Conservation (phyloP, 2,888 invertebrate species). For the Meganola albula region DNA sequence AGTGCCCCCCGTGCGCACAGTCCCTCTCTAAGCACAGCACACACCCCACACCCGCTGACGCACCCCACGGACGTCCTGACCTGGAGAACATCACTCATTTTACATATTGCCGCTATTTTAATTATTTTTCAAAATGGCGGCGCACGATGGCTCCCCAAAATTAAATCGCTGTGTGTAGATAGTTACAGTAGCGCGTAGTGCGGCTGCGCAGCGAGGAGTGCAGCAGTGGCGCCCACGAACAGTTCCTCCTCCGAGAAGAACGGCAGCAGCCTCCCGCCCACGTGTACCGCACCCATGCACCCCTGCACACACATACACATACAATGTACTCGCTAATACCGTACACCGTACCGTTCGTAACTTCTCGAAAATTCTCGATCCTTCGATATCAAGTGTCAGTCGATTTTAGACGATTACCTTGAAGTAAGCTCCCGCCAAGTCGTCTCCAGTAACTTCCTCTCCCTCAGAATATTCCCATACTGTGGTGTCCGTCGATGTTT, state of each 20-base stretch:
- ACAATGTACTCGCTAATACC: no score
- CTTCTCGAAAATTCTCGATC: no score
- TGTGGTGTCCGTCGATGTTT: slow-evolving; percentile 48
- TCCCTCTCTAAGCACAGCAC: slow-evolving; percentile 88
- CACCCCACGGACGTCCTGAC: slow-evolving; percentile 55
- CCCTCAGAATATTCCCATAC: slow-evolving; percentile 57
- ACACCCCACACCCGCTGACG: slow-evolving; percentile 80
- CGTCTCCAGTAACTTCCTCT: slow-evolving; percentile 54
- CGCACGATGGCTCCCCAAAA: no score
- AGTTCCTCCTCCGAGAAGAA: slow-evolving; percentile 88
- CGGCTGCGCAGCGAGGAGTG: slow-evolving; percentile 60
- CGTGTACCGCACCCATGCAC: slow-evolving; percentile 91
- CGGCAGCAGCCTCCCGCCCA: slow-evolving; percentile 89
- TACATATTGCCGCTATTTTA: no score
- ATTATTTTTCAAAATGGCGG: no score
- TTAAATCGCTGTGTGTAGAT: no score
- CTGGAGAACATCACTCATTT: no score
- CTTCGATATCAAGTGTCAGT: no score
- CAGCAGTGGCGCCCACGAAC: slow-evolving; percentile 76
- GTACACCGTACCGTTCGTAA: no score
- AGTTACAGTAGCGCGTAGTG: slow-evolving; percentile 59
- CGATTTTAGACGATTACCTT: no score
- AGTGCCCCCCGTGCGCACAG: slow-evolving; percentile 81
- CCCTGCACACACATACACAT: slow-evolving; percentile 79
- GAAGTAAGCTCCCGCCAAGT: slow-evolving; percentile 63